A percentile compares a stretch with the other conserved stretches of the same genome.
phyloP scores from a whole-genome alignment of 2,888 invertebrate genomes.

The Pogonocherus hispidulus region DNA sequence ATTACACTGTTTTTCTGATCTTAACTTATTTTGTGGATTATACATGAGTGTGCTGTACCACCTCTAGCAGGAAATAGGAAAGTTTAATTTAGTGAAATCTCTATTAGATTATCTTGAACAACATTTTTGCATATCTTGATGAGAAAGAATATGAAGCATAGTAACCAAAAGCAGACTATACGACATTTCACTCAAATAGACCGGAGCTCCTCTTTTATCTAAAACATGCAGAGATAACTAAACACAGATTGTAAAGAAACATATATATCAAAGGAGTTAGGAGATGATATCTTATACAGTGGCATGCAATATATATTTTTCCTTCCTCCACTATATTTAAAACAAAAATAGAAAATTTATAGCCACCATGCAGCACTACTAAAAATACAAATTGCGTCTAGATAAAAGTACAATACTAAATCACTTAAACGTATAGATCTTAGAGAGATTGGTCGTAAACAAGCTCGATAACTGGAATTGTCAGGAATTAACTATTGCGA shows the following conservation, averaged over 20 bases:
- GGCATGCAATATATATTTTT: not conserved
- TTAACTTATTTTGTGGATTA: no score
- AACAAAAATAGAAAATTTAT: conserved; percentile 12
- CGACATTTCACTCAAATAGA: not conserved
- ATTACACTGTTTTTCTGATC: no score
- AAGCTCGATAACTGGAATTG: conserved; percentile 45
- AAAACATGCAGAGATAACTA: not conserved
- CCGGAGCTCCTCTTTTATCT: not conserved
- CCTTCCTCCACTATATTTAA: not conserved
- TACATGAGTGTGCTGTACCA: no score
- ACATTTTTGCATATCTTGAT: not conserved
- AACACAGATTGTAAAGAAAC: not conserved
- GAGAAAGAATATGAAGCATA: not conserved
- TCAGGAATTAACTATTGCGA: conserved; percentile 49
- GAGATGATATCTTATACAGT: not conserved
- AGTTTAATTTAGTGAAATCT: no score
- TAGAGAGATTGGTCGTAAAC: conserved; percentile 42
- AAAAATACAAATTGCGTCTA: conserved; percentile 15
- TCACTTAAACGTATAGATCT: conserved; percentile 16
- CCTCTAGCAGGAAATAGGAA: no score
- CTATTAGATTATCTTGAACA: no score
- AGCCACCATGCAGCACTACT: not conserved
- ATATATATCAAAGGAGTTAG: not conserved
- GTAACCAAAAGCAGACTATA: not conserved
- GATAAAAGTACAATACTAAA: conserved; percentile 14